Percentiles rank a stretch among this genome's conserved stretches.
phyloP scores from a whole-genome alignment of 2,888 invertebrate genomes.

The Drosophila mayaguana region DNA sequence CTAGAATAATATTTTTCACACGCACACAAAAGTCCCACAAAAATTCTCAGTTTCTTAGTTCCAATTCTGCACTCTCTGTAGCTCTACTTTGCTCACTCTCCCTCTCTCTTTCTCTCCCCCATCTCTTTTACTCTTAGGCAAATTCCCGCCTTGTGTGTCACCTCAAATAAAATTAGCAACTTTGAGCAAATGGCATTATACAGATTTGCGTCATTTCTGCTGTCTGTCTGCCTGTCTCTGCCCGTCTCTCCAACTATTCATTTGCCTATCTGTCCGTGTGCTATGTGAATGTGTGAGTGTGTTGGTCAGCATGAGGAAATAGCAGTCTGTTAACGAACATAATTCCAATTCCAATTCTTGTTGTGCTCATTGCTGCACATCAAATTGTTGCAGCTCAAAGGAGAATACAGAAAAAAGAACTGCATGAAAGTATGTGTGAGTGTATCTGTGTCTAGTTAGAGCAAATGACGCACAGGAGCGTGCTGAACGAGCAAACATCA shows the following conservation, averaged over 20 bases:
- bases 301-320: constrained; percentile 29
- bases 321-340: constrained; percentile 41
- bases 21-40: constrained; percentile 12
- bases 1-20: constrained; percentile 62
- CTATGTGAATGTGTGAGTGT: constrained; percentile 6
- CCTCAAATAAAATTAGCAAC: constrained; percentile 82
- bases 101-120: constrained; percentile 3
- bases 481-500: constrained; percentile 7
- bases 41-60: constrained; percentile 45
- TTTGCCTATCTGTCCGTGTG: constrained; percentile 5
- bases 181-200: constrained; percentile 74
- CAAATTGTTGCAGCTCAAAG: constrained; percentile 42
- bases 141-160: constrained; percentile 81
- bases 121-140: constrained; percentile 16
- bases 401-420: constrained; percentile 14
- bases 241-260: neutral
- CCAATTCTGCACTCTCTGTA: constrained; percentile 6
- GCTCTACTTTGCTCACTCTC: neutral
- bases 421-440: neutral
- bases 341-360: constrained; percentile 41
- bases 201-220: constrained; percentile 75
- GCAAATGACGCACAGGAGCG: constrained; percentile 25
- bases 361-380: constrained; percentile 26
- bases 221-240: constrained; percentile 5
- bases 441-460: neutral